Base-by-base conservation (phyloP, 2,113 vertebrate genomes). In the Argyrosomus japonicus region DNA sequence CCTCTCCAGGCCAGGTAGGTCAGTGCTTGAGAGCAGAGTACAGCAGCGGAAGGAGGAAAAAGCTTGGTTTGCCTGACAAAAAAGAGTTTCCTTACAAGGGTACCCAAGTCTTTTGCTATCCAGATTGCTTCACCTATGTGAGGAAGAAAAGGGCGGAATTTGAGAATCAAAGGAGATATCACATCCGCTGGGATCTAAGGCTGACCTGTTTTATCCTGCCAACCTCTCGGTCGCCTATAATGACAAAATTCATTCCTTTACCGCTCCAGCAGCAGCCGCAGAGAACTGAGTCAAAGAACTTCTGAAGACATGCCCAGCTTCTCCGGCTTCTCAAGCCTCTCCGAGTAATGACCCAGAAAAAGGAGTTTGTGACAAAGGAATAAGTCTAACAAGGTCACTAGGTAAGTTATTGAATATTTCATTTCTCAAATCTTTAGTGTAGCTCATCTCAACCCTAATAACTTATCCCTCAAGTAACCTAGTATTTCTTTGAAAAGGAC, bases 331-430 rank as follows among this genome's bases (percentile, higher is more conserved):
- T 51, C 6, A 54, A 67, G 50, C 19, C 45, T 61, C 27, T 75
- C 25, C 0, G 7, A 47, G 27, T 63, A 58, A 63, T 73, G 65
- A 60, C 70, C 75, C 25, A 89, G 70, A 79, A 76, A 40, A 73
- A 75, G 10, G 13, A 77, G 47, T 27, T 75, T 45, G n/a, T 29
- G 62, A 78, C 29, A 62, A 67, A 81, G 13, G 27, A 68, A 65
- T 73, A 25, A 18, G 21, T 27, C 14, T 63, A 76, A 85, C 51
- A 50, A 79, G 63, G 58, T 73, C 43, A 63, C 17, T 6, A n/a
- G 47, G 58, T 63, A 65, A 14, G 29, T 57, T 54, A 64, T 45
- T 77, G 57, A 69, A 80, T 72, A 58, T 68, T 29, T 72, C 53
- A 27, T 36, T 73, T 29, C 29, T 23, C 18, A n/a, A 61, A 7